phyloP scores from a whole-genome alignment of 2,797 vertebrate species.

The Triplophysa yarkandensis region DNA sequence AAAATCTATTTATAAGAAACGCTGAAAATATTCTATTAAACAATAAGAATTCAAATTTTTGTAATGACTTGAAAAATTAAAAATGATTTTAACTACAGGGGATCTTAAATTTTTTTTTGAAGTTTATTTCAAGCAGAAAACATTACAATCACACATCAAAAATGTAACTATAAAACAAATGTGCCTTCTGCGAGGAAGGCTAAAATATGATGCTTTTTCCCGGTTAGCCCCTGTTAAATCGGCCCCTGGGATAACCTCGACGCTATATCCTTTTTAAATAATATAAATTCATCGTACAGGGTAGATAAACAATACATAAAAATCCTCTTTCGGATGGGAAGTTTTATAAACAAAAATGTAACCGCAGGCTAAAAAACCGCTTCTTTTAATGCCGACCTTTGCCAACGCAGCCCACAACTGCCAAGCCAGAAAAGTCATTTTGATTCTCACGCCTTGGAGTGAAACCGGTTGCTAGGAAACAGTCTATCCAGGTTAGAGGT shows the following conservation, averaged over 20 bases:
- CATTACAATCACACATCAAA: too few species aligned
- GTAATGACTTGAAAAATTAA: too few species aligned
- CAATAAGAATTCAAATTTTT: too few species aligned
- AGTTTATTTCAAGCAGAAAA: too few species aligned
- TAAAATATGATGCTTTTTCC: neutral
- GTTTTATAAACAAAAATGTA: slow-evolving; percentile 19
- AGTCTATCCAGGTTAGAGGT: slow-evolving; percentile 48
- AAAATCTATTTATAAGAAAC: too few species aligned
- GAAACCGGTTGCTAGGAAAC: slow-evolving; percentile 59
- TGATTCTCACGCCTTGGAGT: slow-evolving; percentile 50
- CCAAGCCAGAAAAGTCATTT: slow-evolving; percentile 51
- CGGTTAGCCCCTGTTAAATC: neutral
- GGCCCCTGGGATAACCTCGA: neutral
- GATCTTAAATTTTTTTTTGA: too few species aligned
- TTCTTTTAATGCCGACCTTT: slow-evolving; percentile 43
- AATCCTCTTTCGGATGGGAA: slow-evolving; percentile 15
- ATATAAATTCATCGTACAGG: neutral
- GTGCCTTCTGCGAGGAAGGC: neutral
- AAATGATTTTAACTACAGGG: too few species aligned
- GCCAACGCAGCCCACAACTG: slow-evolving; percentile 40
- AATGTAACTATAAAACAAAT: too few species aligned
- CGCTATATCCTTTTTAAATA: neutral
- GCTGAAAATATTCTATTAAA: too few species aligned
- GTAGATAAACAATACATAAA: neutral
- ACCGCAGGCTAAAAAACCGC: slow-evolving; percentile 25